Conservation (phyloP, 2,888 invertebrate genomes). For the Blastobasis adustella region DNA sequence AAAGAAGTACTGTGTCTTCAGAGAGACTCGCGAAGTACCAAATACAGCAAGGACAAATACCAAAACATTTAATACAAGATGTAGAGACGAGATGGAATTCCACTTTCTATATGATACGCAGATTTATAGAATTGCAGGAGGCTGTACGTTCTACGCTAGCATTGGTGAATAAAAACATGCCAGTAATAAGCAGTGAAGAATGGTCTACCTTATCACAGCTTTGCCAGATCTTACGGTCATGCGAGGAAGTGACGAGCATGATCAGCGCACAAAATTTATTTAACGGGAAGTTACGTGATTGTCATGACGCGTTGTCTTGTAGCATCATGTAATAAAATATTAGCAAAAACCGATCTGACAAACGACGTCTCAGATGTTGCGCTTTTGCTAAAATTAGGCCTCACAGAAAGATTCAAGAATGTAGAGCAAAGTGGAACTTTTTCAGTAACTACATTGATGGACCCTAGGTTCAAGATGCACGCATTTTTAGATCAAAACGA, state of each 20-base stretch:
- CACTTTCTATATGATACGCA: slow-evolving; percentile 8
- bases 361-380: not conserved
- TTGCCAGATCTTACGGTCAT: slow-evolving; percentile 13
- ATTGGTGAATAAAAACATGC: slow-evolving; percentile 3
- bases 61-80: slow-evolving; percentile 13
- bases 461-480: slow-evolving; percentile 1
- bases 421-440: slow-evolving; percentile 1
- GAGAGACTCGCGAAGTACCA: slow-evolving; percentile 12
- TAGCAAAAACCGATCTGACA: not conserved
- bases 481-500: not conserved
- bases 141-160: slow-evolving; percentile 6
- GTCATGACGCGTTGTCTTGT: slow-evolving; percentile 18
- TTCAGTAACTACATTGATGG: not conserved
- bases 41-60: slow-evolving; percentile 3
- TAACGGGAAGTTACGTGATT: slow-evolving; percentile 19
- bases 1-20: slow-evolving; percentile 8
- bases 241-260: slow-evolving; percentile 15
- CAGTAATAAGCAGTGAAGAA: slow-evolving; percentile 8
- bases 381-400: slow-evolving; percentile 9
- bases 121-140: slow-evolving; percentile 10
- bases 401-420: not conserved
- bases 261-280: slow-evolving; percentile 20
- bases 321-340: not conserved
- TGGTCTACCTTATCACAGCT: slow-evolving; percentile 7
- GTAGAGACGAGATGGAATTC: slow-evolving; percentile 18